Base-by-base conservation (phyloP, 1,140 invertebrate genomes). In the Drosophila varians region DNA sequence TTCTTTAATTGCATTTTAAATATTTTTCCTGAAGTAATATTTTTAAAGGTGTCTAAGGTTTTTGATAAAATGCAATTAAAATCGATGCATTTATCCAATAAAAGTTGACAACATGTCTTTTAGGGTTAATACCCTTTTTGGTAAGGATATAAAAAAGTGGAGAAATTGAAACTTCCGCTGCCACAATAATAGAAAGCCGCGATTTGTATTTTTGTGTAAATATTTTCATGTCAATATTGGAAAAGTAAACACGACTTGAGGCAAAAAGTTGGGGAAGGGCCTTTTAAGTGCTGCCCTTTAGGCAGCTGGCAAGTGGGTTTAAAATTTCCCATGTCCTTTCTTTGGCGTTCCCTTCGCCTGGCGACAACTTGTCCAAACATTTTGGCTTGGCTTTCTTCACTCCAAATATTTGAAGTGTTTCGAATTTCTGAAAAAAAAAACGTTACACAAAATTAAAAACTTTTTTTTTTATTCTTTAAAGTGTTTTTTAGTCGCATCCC, bases 371-470 rank as follows among this genome's bases (percentile, higher is more conserved):
- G 82, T 87, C 82, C 76, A 57, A 77, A 73, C 57, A 69, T 60
- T 75, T 72, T 78, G 58, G 60, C 45, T 53, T 56, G 49, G 72
- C 55, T 83, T 69, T 84, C 65, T 77, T 28, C 45, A 43, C 11
- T 47, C 43, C 82, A 87, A 87, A 87, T 87, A 87, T 87, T 87
- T 87, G 83, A 87, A 82, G 70, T 87, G 82, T 87, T 87, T 87
- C 82, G 48, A 46, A 87, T 87, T 87, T 87, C 82, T 6, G 8
- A 34, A 26, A 52, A 53, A 56, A 38, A 26, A 52, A 52, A 55
- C 31, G 34, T 38, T 46, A 65, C 49, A 56, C 26, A 46, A 65
- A 47, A 47, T 26, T 28, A 71, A 69, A 64, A 11, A 16, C 11
- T 43, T 38, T 47, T 52, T 23, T 34, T 14, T n/a, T 43, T 49